phyloP scores from a whole-genome alignment of 2,797 vertebrate species.

The Eulemur mongoz region DNA sequence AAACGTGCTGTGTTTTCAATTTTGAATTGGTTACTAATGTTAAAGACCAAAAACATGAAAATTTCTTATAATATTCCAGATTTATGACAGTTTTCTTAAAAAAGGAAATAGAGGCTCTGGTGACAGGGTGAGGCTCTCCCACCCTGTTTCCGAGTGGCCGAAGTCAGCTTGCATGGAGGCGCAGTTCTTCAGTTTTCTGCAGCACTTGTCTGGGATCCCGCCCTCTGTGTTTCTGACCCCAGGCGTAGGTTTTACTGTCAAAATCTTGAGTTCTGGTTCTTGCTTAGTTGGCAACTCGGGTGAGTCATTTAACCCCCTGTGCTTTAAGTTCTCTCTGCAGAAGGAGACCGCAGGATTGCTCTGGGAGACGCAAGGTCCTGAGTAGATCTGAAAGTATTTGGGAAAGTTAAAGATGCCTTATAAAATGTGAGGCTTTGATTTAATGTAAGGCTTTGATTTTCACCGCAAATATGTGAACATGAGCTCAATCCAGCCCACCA shows the following conservation, averaged over 20 bases:
- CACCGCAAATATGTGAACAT: background rate
- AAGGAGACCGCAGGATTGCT: accelerated
- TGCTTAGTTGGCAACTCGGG: background rate
- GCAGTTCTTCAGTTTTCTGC: background rate
- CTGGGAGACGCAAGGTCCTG: background rate
- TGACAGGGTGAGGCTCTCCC: background rate
- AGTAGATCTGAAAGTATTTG: accelerated
- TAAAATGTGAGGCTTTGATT: background rate
- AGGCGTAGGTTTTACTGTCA: accelerated
- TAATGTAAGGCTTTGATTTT: background rate
- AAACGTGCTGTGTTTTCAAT: background rate
- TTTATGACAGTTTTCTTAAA: background rate
- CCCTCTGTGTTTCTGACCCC: background rate
- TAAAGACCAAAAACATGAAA: background rate
- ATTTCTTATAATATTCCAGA: background rate
- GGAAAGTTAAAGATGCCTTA: accelerated
- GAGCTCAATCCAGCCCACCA: background rate
- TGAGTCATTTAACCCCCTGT: background rate
- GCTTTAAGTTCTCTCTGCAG: background rate
- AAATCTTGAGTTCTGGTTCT: background rate
- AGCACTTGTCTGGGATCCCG: accelerated
- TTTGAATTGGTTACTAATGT: background rate
- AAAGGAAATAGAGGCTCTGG: background rate
- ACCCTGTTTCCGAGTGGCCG: accelerated
- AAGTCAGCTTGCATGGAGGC: accelerated